Base-by-base conservation (phyloP, 2,797 vertebrate genomes). In the Hippocampus kuda region DNA sequence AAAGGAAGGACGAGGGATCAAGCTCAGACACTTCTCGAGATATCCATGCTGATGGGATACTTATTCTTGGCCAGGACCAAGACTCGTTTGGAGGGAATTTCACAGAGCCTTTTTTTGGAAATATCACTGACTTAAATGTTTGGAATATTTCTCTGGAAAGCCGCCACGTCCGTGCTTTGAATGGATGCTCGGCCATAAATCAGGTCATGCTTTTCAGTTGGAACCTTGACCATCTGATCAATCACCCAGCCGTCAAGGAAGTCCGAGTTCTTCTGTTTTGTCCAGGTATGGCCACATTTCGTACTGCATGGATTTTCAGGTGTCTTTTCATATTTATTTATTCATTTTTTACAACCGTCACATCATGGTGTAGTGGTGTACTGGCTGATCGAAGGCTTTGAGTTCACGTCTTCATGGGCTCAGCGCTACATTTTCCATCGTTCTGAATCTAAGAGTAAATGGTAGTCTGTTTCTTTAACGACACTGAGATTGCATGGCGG, bases 21-120 rank as follows among this genome's bases (percentile, higher is more conserved):
- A 88, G 77, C 1, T 72, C 72, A 0, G 74, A 90, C 18, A 81
- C 81, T 0, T 85, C 87, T 22, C 86, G 90, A 42, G 84, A 93
- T 30, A 89, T 98, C 72, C 71, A 88, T 0, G 86, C 88, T 0
- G 85, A 90, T 0, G 94, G 95, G 2, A 92, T 91, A 53, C 88
- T 97, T 46, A 93, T 95, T n/a, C 80, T 95, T 27, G 95, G 96
- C 3, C 96, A 97, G 77, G 95, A 97, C 69, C 96, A 96, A 71
- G 95, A 96, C 72, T 92, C 94, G 0, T 91, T 93, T 63, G 95
- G 94, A 0, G 95, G 95, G 22, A 91, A 92, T 78, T 97, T 97
- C 83, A 93, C 90, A 0, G 94, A 97, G 69, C 92, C 96, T 16
- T 97, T 97, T 81, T 91, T 92, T 44, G 94, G 95, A 66, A 95